These are phyloP conservation scores for Meteorus cinctellus DNA, from an alignment of 2,888 invertebrate genomes.

Conservation along the genomic window DNA sequence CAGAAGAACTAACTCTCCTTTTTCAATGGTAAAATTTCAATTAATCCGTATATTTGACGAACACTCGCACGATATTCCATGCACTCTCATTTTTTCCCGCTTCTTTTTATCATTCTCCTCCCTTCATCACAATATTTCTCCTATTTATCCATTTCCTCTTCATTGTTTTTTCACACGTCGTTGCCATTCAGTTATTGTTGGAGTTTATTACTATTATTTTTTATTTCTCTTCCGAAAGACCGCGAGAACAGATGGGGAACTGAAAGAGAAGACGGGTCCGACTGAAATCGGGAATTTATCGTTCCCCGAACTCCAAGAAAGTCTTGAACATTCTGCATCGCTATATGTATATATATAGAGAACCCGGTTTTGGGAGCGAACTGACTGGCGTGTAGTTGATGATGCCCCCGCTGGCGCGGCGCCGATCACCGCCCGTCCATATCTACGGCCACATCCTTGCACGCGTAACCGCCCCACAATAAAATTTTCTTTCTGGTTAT, in stretches of 20 bases:
- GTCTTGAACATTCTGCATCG: constrained; percentile 24
- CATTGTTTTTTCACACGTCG: constrained; percentile 55
- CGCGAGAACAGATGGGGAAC: constrained; percentile 46
- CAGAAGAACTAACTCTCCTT: constrained; percentile 41
- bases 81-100: constrained; percentile 20
- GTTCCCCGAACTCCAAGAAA: constrained; percentile 51
- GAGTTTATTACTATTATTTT: constrained; percentile 36
- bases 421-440: constrained; percentile 41
- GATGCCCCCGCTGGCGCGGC: constrained; percentile 39
- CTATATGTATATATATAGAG: neutral
- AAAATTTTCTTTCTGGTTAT: constrained; percentile 34
- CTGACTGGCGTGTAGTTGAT: constrained; percentile 16
- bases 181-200: constrained; percentile 51
- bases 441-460: constrained; percentile 25
- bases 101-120: constrained; percentile 23
- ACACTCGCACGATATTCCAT: constrained; percentile 56
- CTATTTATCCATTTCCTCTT: constrained; percentile 2
- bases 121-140: constrained; percentile 1
- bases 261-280: constrained; percentile 47
- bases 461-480: constrained; percentile 12
- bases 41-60: constrained; percentile 71
- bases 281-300: constrained; percentile 64
- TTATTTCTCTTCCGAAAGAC: constrained; percentile 58
- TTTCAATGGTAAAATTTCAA: constrained; percentile 66
- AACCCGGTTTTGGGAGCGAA: constrained; percentile 20